Percentiles rank a stretch among this genome's conserved stretches.
phyloP scores from a whole-genome alignment of 2,113 vertebrate genomes.

The Bubo blakistoni region DNA sequence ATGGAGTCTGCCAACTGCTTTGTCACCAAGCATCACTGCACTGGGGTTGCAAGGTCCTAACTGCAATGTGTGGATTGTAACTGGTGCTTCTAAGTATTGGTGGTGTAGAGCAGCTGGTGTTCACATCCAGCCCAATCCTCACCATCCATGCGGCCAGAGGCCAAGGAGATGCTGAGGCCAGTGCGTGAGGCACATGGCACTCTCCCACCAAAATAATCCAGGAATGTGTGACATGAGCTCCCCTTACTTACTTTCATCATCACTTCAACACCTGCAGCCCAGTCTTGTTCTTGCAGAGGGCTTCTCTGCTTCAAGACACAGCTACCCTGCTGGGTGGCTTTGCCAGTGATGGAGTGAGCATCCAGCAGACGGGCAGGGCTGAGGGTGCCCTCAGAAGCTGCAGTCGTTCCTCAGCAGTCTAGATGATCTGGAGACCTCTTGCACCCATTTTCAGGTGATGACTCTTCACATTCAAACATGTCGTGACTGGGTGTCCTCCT shows the following conservation, averaged over 20 bases:
- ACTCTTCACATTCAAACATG: neutral
- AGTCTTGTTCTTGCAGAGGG: neutral
- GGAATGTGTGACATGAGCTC: neutral
- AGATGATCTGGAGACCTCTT: neutral
- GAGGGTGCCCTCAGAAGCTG: neutral
- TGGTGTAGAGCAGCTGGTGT: neutral
- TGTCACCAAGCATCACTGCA: neutral
- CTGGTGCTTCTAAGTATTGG: neutral
- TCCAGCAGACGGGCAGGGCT: neutral
- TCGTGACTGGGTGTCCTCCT: neutral
- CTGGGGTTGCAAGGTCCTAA: neutral
- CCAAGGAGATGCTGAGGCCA: neutral
- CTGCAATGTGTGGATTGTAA: neutral
- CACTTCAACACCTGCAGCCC: neutral
- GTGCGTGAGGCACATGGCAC: rapidly evolving
- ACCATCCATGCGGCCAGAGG: neutral
- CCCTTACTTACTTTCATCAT: neutral
- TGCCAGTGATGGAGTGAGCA: neutral
- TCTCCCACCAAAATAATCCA: neutral
- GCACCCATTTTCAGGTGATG: neutral
- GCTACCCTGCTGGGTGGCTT: too few species aligned
- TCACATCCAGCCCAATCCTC: neutral
- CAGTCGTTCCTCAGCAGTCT: neutral
- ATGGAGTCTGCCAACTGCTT: neutral
- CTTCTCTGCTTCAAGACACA: neutral